Base-by-base conservation (phyloP, 2,888 invertebrate genomes). In the Hydrotaea cyrtoneurina region DNA sequence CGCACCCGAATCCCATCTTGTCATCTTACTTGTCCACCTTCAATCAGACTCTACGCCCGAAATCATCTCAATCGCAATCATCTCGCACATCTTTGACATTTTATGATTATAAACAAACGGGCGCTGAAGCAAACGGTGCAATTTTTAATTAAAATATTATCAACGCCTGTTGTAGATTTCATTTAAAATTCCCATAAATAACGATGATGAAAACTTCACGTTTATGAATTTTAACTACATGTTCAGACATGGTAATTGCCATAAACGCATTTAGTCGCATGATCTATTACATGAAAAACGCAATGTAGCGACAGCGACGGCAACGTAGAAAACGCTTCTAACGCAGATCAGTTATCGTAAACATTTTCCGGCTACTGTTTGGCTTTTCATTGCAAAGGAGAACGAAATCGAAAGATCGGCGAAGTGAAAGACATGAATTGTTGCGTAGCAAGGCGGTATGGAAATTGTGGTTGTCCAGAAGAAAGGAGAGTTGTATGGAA, bases 141-240 rank as follows among this genome's bases (percentile, higher is more conserved):
- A n/a, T 50, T 80, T 83, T 84, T 81, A 84, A 84, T 81, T 84
- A 84, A 84, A 84, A 84, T 81, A 84, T 84, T 84, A 81, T 78
- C 80, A 78, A 81, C 80, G 84, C 78, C 78, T 84, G 80, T 66
- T 81, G 84, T 81, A 72, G 78, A 17, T 76, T 84, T 78, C 80
- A 81, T 84, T 84, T 84, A 84, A 84, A 78, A 84, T 81, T 81
- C 80, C 64, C 84, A 84, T 84, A 84, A 84, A 84, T 84, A 75
- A 71, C 57, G 75, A 74, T 81, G 84, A 84, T 81, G 84, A 78
- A 81, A 84, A 78, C 57, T 71, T 80, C 19, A 23, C 53, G 36
- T 62, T 77, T 80, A 72, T 39, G 50, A 80, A 71, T 73, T 80
- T 80, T 72, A 78, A 75, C 71, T 62, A 77, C 72, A 46, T 73